Evolutionary conservation across 1,140 invertebrate species (phyloP).

Genomic region (Mycetomoellerius zeteki): DNA sequence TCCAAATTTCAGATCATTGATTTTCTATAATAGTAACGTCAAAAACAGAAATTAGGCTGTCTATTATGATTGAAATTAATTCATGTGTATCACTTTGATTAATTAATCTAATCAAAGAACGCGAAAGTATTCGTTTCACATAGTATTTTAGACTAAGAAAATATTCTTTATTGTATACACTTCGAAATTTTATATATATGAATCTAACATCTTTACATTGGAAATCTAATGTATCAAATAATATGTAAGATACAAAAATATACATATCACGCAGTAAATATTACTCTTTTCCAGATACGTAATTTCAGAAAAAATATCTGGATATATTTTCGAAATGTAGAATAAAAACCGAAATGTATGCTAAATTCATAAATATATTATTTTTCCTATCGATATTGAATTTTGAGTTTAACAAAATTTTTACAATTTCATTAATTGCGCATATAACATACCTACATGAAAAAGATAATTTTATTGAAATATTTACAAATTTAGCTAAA

Average conservation of each 20-base stretch:
- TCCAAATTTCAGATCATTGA: slow-evolving; percentile 59
- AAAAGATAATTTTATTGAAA: too few species aligned
- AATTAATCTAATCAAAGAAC: slow-evolving; percentile 26
- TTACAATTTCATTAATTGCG: background rate
- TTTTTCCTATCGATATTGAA: background rate
- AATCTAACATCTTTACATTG: background rate
- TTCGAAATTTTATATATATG: background rate
- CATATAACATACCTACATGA: too few species aligned
- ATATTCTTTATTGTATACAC: background rate
- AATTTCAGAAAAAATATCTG: background rate
- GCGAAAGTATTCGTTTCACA: background rate
- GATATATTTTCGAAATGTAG: background rate
- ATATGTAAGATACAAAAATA: background rate
- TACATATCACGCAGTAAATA: background rate
- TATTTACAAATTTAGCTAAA: too few species aligned
- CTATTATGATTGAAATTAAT: slow-evolving; percentile 43
- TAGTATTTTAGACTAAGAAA: background rate
- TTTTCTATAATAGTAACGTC: slow-evolving; percentile 47
- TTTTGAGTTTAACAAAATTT: background rate
- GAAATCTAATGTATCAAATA: background rate
- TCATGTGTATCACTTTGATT: slow-evolving; percentile 4
- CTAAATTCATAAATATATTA: too few species aligned
- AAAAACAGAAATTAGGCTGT: slow-evolving; percentile 55
- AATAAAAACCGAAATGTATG: background rate
- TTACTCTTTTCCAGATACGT: background rate